A percentile compares a stretch with the other conserved stretches of the same genome.
Conservation (phyloP, 1,140 invertebrate species). For the Pissodes strobi region DNA sequence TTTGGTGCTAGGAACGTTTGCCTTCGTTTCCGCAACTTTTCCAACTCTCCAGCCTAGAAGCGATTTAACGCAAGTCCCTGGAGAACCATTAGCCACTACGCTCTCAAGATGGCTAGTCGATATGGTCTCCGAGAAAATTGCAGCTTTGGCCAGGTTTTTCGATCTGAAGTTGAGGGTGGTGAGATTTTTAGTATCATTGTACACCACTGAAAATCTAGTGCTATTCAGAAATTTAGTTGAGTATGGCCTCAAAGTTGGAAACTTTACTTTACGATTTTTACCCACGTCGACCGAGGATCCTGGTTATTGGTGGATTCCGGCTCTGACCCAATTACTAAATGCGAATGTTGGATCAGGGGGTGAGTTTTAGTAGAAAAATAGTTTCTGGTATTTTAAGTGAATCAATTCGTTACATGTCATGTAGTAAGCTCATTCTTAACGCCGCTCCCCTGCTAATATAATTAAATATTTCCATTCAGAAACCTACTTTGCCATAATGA, state of each 20-base stretch:
- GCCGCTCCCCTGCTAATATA: no score
- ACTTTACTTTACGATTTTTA: conserved; percentile 2
- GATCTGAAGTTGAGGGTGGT: conserved; percentile 7
- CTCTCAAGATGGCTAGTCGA: conserved; percentile 6
- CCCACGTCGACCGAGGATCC: conserved; percentile 10
- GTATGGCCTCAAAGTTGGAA: not conserved
- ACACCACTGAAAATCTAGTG: conserved; percentile 14
- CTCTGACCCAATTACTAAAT: not conserved
- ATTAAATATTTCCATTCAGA: no score
- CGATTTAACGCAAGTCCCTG: no score
- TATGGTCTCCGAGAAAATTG: not conserved
- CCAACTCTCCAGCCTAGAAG: no score
- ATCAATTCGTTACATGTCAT: no score
- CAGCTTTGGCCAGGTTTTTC: conserved; percentile 1
- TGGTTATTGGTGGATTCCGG: not conserved
- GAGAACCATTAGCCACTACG: not conserved
- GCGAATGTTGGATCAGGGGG: not conserved
- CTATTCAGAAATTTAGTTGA: conserved; percentile 5
- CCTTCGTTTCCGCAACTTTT: no score
- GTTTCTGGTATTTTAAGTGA: no score
- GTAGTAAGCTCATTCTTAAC: no score
- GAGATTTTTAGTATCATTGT: conserved; percentile 11
- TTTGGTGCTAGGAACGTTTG: no score
- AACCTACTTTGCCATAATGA: no score
- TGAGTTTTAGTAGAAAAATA: no score